Conservation (phyloP, 2,113 vertebrate species). For the Xiphophorus couchianus region DNA sequence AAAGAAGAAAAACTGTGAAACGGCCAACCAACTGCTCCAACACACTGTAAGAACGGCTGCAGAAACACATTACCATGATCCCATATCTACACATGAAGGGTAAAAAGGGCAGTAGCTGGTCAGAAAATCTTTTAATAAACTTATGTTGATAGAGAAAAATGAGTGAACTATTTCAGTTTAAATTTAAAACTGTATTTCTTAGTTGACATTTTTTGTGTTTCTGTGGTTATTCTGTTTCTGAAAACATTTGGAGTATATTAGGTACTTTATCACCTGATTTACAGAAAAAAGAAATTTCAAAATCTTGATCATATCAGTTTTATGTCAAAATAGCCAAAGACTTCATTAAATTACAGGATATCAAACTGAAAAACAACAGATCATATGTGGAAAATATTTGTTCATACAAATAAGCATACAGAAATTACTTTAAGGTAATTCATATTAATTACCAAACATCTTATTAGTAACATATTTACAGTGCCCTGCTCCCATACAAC, state of each 20-base stretch:
- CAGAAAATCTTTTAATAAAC: not conserved
- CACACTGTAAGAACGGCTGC: conserved; percentile 80
- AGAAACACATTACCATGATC: not conserved
- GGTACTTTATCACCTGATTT: too few relatives aligned
- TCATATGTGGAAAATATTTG: not conserved
- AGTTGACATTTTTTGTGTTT: not conserved
- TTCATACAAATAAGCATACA: not conserved
- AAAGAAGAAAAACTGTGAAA: conserved; percentile 83
- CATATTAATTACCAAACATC: not conserved
- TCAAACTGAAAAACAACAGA: too few relatives aligned
- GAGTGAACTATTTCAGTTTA: not conserved
- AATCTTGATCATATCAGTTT: not conserved
- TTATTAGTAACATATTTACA: too few relatives aligned
- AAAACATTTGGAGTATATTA: not conserved
- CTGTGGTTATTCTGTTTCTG: not conserved
- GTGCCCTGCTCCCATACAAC: too few relatives aligned
- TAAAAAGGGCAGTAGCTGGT: not conserved
- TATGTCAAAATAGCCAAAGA: too few relatives aligned
- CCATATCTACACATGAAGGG: not conserved
- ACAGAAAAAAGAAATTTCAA: not conserved
- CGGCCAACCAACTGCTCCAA: conserved; percentile 83
- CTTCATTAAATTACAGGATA: not conserved
- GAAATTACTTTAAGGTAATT: not conserved
- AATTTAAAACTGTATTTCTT: not conserved
- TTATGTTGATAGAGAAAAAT: not conserved